These are phyloP conservation scores for Caenorhabditis drosophilae DNA, from an alignment of 2,888 invertebrate species.

Conservation along the genomic window DNA sequence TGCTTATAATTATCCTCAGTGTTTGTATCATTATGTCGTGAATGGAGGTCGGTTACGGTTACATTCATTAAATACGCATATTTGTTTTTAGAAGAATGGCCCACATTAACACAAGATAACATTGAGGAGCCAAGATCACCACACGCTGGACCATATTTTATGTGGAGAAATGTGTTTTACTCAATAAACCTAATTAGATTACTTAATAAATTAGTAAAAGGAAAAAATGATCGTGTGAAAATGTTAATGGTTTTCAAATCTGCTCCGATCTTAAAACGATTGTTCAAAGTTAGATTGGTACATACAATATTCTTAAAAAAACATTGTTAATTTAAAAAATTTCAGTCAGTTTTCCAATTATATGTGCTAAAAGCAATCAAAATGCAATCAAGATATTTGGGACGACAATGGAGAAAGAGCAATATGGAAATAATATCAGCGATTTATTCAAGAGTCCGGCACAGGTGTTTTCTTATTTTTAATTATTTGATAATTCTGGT, in stretches of 20 bases:
- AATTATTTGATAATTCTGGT: constrained; percentile 1
- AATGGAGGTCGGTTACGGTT: constrained; percentile 50
- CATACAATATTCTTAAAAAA: constrained; percentile 6
- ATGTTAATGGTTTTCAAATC: constrained; percentile 99
- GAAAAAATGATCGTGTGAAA: constrained; percentile 90
- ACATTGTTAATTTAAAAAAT: neutral
- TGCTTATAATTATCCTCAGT: constrained; percentile 68
- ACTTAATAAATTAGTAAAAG: constrained; percentile 96
- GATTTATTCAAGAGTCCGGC: constrained; percentile 87
- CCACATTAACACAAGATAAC: constrained; percentile 63
- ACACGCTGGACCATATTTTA: constrained; percentile 74
- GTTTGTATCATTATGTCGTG: constrained; percentile 59
- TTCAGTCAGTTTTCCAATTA: constrained; percentile 82
- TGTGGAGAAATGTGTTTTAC: constrained; percentile 97
- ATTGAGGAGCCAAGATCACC: constrained; percentile 45
- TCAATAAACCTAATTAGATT: constrained; percentile 91
- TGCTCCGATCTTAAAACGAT: constrained; percentile 94
- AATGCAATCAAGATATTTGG: constrained; percentile 99
- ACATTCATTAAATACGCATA: neutral
- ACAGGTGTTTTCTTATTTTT: constrained; percentile 66
- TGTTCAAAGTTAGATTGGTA: constrained; percentile 79
- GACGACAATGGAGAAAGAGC: constrained; percentile 96
- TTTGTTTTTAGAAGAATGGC: constrained; percentile 62
- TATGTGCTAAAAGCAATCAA: constrained; percentile 96
- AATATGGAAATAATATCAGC: constrained; percentile 99